phyloP scores from a whole-genome alignment of 1,140 invertebrate species.

The Drosophila grimshawi region DNA sequence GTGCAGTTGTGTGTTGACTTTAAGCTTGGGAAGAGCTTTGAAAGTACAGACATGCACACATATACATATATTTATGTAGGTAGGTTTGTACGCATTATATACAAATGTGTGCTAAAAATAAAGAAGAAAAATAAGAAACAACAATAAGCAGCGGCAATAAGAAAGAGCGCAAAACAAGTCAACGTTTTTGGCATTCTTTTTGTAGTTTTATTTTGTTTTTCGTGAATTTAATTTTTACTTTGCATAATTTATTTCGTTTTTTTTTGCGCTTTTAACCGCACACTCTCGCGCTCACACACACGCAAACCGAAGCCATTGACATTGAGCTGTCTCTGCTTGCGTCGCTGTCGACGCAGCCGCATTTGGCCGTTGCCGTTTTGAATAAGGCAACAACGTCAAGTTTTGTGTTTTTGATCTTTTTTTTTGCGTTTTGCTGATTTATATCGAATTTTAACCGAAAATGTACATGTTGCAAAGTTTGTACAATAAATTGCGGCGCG shows the following conservation, averaged over 20 bases:
- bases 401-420: constrained; percentile 4
- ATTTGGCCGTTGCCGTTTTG: constrained; percentile 74
- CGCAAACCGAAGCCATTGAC: constrained; percentile 64
- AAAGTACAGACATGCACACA: not conserved
- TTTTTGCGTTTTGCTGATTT: constrained; percentile 43
- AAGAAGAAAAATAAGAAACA: constrained; percentile 4
- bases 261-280: constrained; percentile 37
- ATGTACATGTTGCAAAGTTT: constrained; percentile 56
- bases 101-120: constrained; percentile 8
- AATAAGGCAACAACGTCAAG: constrained; percentile 37
- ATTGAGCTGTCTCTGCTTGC: constrained; percentile 69
- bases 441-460: constrained; percentile 70
- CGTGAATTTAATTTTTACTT: constrained; percentile 42
- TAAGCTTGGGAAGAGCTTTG: not conserved
- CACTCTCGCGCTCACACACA: constrained; percentile 22
- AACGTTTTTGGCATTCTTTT: constrained; percentile 57
- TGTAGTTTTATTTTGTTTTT: constrained; percentile 51
- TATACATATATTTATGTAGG: not conserved
- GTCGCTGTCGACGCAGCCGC: constrained; percentile 46
- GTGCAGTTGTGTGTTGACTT: not conserved
- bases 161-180: constrained; percentile 36
- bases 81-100: not conserved
- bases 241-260: constrained; percentile 52
- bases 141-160: constrained; percentile 18
- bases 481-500: constrained; percentile 12